Evolutionary conservation across 1,140 invertebrate genomes (phyloP), one percentile per base, ranked within the genome.

Genomic region (Ruditapes philippinarum): DNA sequence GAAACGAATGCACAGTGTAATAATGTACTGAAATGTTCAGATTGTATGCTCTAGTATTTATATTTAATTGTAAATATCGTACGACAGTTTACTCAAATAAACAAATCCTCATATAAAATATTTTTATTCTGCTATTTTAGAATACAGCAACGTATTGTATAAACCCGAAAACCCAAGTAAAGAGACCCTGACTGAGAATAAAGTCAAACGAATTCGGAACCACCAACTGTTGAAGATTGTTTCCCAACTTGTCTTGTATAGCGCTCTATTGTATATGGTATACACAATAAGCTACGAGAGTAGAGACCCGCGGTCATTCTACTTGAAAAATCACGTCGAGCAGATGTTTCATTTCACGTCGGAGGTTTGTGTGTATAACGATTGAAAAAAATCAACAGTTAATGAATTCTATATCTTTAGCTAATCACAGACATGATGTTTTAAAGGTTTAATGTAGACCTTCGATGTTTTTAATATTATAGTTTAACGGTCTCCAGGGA

Each of bases 181-280:
- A 25, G 74, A 49, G 9, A 51, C 76, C 0, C 25, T 88, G 28
- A 3, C 45, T 0, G 36, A 79, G 25, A 79, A 88, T 40, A 40
- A 78, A 38, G 65, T 88, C 12, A 70, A 88, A 19, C 54, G 85
- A 0, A 79, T 88, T 22, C 74, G 57, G 1, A 80, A 80, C 60
- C 85, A 88, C 54, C 74, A 88, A 33, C 76, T 88, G 7, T 2
- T 88, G 40, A 79, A 88, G 76, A 88, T 88, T 12, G 5, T 88
- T 5, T 22, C 25, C 9, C 76, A 79, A 22, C 76, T 96, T 2
- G 28, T 94, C 0, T 90, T 93, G 17, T 96, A 96, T 88, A 68
- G 92, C 12, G 79, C 95, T 36, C 96, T 96, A 86, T 83, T 96
- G 28, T 95, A 91, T 60, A 76, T 96, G 14, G 90, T 96, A 5